Conservation (phyloP, 2,888 invertebrate species). For the Chrysopilus asiliformis region DNA sequence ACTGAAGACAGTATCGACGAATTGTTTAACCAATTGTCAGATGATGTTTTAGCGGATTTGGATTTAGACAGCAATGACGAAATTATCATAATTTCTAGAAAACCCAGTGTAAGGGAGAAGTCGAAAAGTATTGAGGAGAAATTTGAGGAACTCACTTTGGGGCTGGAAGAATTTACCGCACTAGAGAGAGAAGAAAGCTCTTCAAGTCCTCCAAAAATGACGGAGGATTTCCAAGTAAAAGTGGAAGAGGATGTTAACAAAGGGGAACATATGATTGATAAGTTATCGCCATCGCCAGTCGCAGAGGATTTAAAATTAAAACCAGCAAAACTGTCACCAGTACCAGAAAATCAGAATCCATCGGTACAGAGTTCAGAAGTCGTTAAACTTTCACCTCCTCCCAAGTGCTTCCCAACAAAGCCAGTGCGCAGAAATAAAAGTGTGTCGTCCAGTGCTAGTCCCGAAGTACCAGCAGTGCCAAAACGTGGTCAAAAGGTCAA, state of each 20-base stretch:
- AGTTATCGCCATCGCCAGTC: background rate
- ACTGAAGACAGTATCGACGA: slow-evolving; percentile 33
- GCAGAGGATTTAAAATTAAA: background rate
- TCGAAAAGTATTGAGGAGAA: slow-evolving; percentile 20
- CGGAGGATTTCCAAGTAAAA: too few species aligned
- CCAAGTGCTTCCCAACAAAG: slow-evolving; percentile 23
- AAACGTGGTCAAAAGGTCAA: slow-evolving; percentile 23
- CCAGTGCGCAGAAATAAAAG: slow-evolving; percentile 27
- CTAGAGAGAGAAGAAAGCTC: background rate
- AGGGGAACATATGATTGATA: too few species aligned
- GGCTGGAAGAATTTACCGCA: background rate
- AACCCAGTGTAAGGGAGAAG: slow-evolving; percentile 16
- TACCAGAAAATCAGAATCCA: background rate
- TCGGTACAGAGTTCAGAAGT: slow-evolving; percentile 4
- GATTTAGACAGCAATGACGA: slow-evolving; percentile 34
- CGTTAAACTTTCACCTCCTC: background rate
- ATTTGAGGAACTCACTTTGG: background rate
- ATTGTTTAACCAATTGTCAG: slow-evolving; percentile 28
- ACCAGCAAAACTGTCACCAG: too few species aligned
- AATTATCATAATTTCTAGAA: slow-evolving; percentile 15
- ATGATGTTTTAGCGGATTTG: slow-evolving; percentile 31
- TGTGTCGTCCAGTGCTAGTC: slow-evolving; percentile 27
- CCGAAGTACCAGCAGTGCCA: slow-evolving; percentile 21
- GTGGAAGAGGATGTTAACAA: background rate
- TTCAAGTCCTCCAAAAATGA: background rate